These are phyloP conservation scores for Psittacula cyanocephala DNA, from an alignment of 2,113 vertebrate genomes.

Conservation along the genomic window DNA sequence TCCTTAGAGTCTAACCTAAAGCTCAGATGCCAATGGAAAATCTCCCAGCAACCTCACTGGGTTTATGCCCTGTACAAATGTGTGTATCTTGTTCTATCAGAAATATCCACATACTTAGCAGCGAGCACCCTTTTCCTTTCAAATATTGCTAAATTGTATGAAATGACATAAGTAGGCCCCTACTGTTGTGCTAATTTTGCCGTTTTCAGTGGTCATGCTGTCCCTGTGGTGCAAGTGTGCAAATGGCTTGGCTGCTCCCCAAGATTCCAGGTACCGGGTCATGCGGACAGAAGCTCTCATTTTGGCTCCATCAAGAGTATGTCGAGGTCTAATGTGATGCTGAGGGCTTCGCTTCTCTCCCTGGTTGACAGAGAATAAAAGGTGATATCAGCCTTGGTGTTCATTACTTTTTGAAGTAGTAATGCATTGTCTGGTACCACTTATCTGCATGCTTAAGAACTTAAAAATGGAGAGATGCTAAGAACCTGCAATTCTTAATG, in stretches of 20 bases:
- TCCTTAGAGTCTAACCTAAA: neutral
- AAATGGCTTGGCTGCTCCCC: slow-evolving; percentile 97
- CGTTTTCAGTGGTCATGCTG: slow-evolving; percentile 98
- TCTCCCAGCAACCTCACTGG: neutral
- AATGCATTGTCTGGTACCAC: neutral
- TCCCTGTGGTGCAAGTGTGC: slow-evolving; percentile 95
- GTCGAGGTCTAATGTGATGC: slow-evolving; percentile 86
- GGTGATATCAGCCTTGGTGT: neutral
- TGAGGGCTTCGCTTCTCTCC: slow-evolving; percentile 90
- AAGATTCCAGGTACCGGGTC: slow-evolving; percentile 97
- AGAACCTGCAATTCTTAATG: neutral
- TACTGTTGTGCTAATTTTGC: slow-evolving; percentile 96
- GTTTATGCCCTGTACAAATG: neutral
- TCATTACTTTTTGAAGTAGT: neutral
- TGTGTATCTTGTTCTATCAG: neutral
- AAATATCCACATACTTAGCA: neutral
- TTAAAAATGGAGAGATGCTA: neutral
- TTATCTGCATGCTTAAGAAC: neutral
- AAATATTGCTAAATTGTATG: neutral
- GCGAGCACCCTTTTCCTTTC: neutral
- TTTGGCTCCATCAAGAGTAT: slow-evolving; percentile 87
- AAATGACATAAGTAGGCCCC: slow-evolving; percentile 51
- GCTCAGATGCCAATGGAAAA: neutral
- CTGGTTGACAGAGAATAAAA: slow-evolving; percentile 64
- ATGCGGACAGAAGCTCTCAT: slow-evolving; percentile 97